Base-by-base conservation (phyloP, 2,797 vertebrate genomes). In the Micropoecilia bifurca region DNA sequence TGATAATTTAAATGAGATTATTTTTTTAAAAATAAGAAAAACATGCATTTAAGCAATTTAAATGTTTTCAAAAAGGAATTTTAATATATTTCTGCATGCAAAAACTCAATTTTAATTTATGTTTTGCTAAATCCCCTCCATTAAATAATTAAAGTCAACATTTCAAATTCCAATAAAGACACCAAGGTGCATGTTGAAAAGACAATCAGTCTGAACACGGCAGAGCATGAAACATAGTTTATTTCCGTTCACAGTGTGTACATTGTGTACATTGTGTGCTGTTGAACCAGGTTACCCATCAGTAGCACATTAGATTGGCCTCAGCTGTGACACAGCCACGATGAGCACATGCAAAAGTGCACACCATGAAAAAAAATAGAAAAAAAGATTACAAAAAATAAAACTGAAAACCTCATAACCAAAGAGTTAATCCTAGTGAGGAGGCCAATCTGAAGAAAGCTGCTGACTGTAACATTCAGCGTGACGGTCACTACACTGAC, bases 201-300 rank as follows among this genome's bases (percentile, higher is more conserved):
- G 20, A 43, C 50, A n/a, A 22, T 9, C 50, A 83, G 55, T 18
- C 48, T 36, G 43, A 16, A 33, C 28, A 69, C 66, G 85, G 79
- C 84, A 79, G 46, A 84, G 91, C 87, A 89, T 89, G 80, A 90
- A 94, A 92, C 85, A 92, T 87, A 12, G 84, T 96, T 95, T 95
- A 95, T 95, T 96, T 91, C 91, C 78, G 84, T 93, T 95, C 93
- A 96, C 94, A 96, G 95, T 95, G 89, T 93, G 89, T 93, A 95
- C 94, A 93, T 92, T 95, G 89, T 93, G 89, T 93, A 95, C 94
- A 93, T 92, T 82, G 85, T 94, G 93, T 94, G 92, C 92, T 89
- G 85, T 90, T 90, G 92, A 90, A 93, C 85, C 88, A 84, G 78
- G 84, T 93, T 89, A 87, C 88, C 90, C 89, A 87, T 89, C 86